These are phyloP conservation scores for Drosophila chauvacae DNA, from an alignment of 1,140 invertebrate genomes.

Conservation along the genomic window DNA sequence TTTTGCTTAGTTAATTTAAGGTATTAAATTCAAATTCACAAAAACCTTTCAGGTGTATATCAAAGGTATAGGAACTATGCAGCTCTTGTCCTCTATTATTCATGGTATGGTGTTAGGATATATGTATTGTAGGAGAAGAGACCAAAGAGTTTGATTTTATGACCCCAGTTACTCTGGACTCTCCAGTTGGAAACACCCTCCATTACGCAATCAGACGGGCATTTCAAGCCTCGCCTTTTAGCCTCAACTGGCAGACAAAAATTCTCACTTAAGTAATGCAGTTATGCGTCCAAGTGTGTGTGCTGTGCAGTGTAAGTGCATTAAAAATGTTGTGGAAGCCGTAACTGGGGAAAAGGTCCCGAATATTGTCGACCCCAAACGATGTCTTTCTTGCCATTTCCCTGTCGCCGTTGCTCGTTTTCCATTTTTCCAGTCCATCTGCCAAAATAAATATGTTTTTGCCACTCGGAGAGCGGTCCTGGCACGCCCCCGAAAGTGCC, in stretches of 20 bases:
- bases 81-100: too few relatives aligned
- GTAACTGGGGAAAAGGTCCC: conserved; percentile 15
- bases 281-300: conserved; percentile 30
- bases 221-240: conserved; percentile 3
- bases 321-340: conserved; percentile 55
- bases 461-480: conserved; percentile 31
- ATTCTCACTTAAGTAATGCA: conserved; percentile 45
- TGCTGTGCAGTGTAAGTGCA: conserved; percentile 45
- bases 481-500: conserved; percentile 36
- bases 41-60: neutral
- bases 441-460: conserved; percentile 66
- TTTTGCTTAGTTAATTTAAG: neutral
- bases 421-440: conserved; percentile 66
- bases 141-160: neutral
- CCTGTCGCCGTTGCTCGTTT: conserved; percentile 47
- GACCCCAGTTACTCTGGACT: neutral
- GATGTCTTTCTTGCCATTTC: conserved; percentile 43
- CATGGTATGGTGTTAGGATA: neutral
- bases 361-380: conserved; percentile 26
- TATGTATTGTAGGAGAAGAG: too few relatives aligned
- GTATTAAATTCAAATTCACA: neutral
- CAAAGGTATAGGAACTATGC: too few relatives aligned
- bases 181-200: conserved; percentile 30
- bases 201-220: conserved; percentile 40
- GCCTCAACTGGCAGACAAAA: conserved; percentile 36